Evolutionary conservation across 1,140 invertebrate genomes (phyloP).

Genomic region (Calosoma granatense): DNA sequence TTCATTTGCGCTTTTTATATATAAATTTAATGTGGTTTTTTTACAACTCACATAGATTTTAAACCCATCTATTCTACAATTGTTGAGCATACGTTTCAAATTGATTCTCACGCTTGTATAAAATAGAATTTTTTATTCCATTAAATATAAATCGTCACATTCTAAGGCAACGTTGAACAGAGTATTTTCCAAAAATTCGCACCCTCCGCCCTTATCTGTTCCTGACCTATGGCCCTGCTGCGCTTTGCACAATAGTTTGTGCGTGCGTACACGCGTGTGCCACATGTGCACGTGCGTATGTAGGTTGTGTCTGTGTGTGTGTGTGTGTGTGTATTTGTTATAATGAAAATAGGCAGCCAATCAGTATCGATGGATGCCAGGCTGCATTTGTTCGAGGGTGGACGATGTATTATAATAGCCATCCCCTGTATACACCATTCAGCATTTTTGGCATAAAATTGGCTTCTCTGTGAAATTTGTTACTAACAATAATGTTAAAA

Average conservation of each 20-base stretch:
- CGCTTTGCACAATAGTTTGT: neutral
- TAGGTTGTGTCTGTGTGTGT: constrained; percentile 11
- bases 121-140: neutral
- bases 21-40: too few species aligned
- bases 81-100: neutral
- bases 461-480: neutral
- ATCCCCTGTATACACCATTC: neutral
- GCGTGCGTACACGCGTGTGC: neutral
- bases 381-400: neutral
- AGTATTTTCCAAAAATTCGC: neutral
- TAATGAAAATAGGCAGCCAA: constrained; percentile 28
- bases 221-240: neutral
- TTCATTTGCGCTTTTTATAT: too few species aligned
- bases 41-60: too few species aligned
- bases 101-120: neutral
- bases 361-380: constrained; percentile 20
- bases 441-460: neutral
- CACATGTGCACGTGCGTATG: neutral
- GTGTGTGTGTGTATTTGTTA: constrained; percentile 21
- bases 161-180: neutral
- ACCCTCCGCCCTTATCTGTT: neutral
- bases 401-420: constrained; percentile 20
- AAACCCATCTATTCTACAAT: neutral
- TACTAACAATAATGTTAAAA: neutral
- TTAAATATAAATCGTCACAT: neutral